Conservation (phyloP, 2,888 invertebrate genomes). For the Nomada lathburiana region DNA sequence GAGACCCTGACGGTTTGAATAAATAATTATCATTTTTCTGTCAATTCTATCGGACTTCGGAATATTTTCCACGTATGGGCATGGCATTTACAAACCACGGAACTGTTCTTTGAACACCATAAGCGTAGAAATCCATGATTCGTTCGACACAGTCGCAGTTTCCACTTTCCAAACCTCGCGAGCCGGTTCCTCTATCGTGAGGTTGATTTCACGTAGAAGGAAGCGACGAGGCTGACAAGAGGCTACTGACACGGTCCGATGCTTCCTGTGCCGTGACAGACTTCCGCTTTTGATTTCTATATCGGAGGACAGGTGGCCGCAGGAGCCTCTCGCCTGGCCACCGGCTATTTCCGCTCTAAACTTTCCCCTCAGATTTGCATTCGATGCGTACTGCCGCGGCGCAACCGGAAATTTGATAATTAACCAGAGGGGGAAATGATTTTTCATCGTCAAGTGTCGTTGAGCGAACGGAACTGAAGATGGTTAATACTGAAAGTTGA, state of each 20-base stretch:
- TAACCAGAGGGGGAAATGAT: conserved; percentile 31
- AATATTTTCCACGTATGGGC: background rate
- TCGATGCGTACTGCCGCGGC: conserved; percentile 56
- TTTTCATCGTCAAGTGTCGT: conserved; percentile 14
- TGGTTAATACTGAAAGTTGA: background rate
- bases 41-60: too few relatives aligned
- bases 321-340: conserved; percentile 65
- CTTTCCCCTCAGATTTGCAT: conserved; percentile 77
- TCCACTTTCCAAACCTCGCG: conserved; percentile 23
- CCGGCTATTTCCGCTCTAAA: conserved; percentile 77
- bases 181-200: conserved; percentile 35
- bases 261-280: conserved; percentile 77
- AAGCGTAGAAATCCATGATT: conserved; percentile 22
- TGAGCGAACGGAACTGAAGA: background rate
- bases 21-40: too few relatives aligned
- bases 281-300: conserved; percentile 84
- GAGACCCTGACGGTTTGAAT: too few relatives aligned
- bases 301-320: conserved; percentile 73
- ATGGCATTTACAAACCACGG: background rate
- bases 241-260: conserved; percentile 74
- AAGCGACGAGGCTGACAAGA: conserved; percentile 60
- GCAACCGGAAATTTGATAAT: conserved; percentile 63
- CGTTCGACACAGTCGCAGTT: conserved; percentile 10
- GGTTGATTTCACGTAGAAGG: conserved; percentile 46
- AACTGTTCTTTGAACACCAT: conserved; percentile 3